Evolutionary conservation across 2,797 vertebrate genomes (phyloP).

Genomic region (Poecile montanus): DNA sequence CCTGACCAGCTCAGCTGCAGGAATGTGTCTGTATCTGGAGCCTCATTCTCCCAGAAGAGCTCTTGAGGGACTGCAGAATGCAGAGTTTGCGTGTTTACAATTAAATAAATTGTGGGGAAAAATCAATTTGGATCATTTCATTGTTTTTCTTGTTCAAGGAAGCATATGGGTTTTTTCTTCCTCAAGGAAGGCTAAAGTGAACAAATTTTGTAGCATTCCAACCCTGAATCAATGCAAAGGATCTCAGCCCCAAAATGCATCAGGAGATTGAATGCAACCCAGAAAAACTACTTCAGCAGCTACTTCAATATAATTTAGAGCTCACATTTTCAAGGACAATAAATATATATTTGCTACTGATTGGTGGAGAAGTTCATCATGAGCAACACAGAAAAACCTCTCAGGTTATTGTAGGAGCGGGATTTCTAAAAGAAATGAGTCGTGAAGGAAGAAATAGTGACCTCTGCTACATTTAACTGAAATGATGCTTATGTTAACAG

Average conservation of each 20-base stretch:
- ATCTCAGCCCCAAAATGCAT: not conserved
- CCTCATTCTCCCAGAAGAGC: not conserved
- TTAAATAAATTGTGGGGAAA: not conserved
- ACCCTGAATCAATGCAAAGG: not conserved
- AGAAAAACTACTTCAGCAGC: not conserved
- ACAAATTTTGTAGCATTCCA: not conserved
- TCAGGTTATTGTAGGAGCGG: not conserved
- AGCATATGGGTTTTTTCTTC: not conserved
- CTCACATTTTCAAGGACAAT: not conserved
- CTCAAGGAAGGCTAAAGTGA: not conserved
- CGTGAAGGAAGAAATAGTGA: not conserved
- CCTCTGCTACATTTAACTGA: not conserved
- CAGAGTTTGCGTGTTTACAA: not conserved
- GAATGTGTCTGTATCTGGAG: accelerated
- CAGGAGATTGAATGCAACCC: not conserved
- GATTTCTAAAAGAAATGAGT: not conserved
- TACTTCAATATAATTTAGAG: not conserved
- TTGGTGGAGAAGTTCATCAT: not conserved
- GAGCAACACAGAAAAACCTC: not conserved
- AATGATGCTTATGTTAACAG: not conserved
- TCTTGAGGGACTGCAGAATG: not conserved
- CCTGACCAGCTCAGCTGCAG: not conserved
- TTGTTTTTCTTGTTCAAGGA: not conserved
- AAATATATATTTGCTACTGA: not conserved
- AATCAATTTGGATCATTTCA: not conserved